These are phyloP conservation scores for Arctia plantaginis DNA, from an alignment of 2,888 invertebrate genomes.

Conservation along the genomic window DNA sequence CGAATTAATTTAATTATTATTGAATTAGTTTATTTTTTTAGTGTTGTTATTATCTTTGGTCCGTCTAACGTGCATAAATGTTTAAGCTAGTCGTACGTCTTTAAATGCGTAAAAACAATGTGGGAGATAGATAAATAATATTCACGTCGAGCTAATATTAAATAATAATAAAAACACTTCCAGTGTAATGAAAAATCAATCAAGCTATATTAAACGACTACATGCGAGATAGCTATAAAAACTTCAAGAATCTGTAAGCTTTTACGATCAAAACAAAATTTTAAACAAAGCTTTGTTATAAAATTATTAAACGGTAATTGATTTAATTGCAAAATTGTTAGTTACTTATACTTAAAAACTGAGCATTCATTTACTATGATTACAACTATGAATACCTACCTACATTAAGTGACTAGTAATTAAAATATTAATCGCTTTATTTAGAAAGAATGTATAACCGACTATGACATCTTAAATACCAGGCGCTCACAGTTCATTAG, in stretches of 20 bases:
- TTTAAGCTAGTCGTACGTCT: not conserved
- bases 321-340: not conserved
- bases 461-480: slow-evolving; percentile 11
- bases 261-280: not conserved
- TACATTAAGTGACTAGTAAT: not conserved
- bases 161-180: slow-evolving; percentile 15
- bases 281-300: not conserved
- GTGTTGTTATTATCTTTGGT: not conserved
- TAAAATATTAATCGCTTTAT: not conserved
- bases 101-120: slow-evolving; percentile 23
- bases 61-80: not conserved
- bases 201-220: slow-evolving; percentile 9
- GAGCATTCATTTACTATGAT: not conserved
- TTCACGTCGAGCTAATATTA: not conserved
- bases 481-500: slow-evolving; percentile 18
- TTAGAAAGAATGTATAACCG: not conserved
- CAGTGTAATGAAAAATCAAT: slow-evolving; percentile 19
- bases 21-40: not conserved
- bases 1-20: not conserved
- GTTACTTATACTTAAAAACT: not conserved
- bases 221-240: slow-evolving; percentile 6
- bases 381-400: not conserved
- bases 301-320: not conserved
- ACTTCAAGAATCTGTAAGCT: not conserved
- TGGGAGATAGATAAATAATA: not conserved